Evolutionary conservation across 2,888 invertebrate genomes (phyloP), one percentile per base, ranked within the genome.

Genomic region (Sphaerophoria taeniata): DNA sequence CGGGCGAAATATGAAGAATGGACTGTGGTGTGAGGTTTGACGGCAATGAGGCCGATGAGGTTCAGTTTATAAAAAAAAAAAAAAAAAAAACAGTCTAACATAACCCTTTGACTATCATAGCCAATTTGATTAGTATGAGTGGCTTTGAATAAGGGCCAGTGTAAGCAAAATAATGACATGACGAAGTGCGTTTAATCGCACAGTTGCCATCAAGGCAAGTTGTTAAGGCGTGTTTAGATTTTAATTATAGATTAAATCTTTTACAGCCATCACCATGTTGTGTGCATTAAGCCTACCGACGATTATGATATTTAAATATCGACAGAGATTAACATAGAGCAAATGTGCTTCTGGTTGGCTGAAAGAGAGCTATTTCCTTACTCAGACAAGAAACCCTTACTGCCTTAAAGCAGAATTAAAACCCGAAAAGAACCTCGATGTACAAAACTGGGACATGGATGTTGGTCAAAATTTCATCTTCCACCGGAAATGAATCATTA

Each of bases 201-300:
- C 39, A 36, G 43, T 43, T 60, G 39, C 16, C 36, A 39, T 24
- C 61, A 33, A 47, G 2, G 9, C 33, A 69, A 34, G 67, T 77
- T 77, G 65, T 77, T 49, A 61, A 82, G 72, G 69, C 65, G 74
- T 70, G 74, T 70, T 77, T 61, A 60, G 82, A 76, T 82, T 77
- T 67, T 72, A 77, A 69, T 82, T 69, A 77, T 55, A 73, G 67
- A 77, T 77, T 73, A 55, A 43, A 49, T 63, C 33, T 33, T 14
- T 63, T 47, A 63, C 45, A 33, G 47, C 33, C 63, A 63, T 63
- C 24, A 24, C 24, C 24, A 24, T 24, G 24, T 24, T 2, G 24
- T 2, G 24, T 24, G 24, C 24, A 24, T 24, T 24, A 24, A 24
- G 2, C 2, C 24, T 24, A 24, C 24, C 24, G 24, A 24, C 24